Conservation (phyloP, 2,797 vertebrate genomes). For the Oreochromis grahami region DNA sequence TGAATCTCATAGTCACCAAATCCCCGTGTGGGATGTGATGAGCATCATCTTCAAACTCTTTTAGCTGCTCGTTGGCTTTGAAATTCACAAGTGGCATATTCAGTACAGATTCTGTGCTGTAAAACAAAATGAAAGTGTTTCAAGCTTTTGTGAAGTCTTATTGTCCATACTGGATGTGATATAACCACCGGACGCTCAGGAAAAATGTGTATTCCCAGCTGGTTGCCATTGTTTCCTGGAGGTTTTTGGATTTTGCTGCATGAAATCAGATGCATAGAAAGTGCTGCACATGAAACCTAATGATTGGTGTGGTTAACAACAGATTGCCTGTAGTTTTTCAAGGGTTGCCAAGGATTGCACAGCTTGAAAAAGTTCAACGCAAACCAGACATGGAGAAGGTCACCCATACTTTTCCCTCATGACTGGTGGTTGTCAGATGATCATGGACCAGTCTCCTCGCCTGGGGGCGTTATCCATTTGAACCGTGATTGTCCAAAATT, state of each 20-base stretch:
- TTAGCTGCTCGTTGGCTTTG: not conserved
- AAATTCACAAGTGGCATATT: not conserved
- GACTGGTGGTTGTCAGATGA: not conserved
- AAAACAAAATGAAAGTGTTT: not conserved
- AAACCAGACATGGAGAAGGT: not conserved
- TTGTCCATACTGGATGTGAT: not conserved
- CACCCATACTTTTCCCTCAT: not conserved
- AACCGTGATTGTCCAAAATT: not conserved
- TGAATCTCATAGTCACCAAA: not conserved
- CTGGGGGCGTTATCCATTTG: not conserved
- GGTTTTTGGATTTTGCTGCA: not conserved
- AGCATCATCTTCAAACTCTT: not conserved
- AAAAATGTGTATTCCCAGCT: not conserved
- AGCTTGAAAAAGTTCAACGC: no score
- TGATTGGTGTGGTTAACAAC: not conserved
- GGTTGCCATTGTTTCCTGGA: not conserved
- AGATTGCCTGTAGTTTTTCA: not conserved
- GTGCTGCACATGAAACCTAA: not conserved
- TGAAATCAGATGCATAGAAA: not conserved
- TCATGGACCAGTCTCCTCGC: not conserved
- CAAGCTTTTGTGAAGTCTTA: not conserved
- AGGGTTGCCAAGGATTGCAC: not conserved
- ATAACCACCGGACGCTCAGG: not conserved
- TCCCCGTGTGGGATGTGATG: not conserved
- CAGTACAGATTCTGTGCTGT: not conserved